Evolutionary conservation across 2,888 invertebrate species (phyloP).

Genomic region (Euproctis similis): DNA sequence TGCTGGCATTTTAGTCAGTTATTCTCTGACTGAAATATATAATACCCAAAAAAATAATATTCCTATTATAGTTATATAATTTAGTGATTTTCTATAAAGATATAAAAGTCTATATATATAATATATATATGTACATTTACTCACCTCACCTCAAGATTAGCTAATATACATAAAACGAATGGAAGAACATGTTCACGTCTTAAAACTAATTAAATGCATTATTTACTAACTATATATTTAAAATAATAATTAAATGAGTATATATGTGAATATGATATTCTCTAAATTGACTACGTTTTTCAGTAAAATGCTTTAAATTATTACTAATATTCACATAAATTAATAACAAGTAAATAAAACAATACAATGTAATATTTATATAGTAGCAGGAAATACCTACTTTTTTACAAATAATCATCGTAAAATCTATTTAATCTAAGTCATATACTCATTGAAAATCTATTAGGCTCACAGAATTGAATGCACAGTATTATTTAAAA

Average conservation of each 20-base stretch:
- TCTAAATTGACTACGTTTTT: conserved; percentile 15
- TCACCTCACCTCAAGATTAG: conserved; percentile 22
- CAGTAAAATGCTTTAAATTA: conserved; percentile 2
- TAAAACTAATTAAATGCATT: conserved; percentile 36
- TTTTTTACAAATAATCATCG: no score
- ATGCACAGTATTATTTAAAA: no score
- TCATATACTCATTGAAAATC: no score
- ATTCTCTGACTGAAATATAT: no score
- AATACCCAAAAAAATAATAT: no score
- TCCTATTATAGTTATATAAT: no score
- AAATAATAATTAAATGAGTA: conserved; percentile 21
- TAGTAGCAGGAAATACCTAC: not conserved
- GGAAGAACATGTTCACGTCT: conserved; percentile 50
- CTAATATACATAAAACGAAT: conserved; percentile 30
- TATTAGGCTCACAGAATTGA: no score
- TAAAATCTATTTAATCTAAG: no score
- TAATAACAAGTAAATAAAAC: not conserved
- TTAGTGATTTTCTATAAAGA: no score
- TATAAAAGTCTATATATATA: conserved; percentile 28
- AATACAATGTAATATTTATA: not conserved
- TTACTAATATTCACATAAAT: not conserved
- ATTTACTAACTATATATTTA: conserved; percentile 23
- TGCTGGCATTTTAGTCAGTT: no score
- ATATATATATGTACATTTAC: no score
- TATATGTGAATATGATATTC: conserved; percentile 16